These are phyloP conservation scores for Doris montereyensis DNA, from an alignment of 2,888 invertebrate genomes.

Conservation along the genomic window DNA sequence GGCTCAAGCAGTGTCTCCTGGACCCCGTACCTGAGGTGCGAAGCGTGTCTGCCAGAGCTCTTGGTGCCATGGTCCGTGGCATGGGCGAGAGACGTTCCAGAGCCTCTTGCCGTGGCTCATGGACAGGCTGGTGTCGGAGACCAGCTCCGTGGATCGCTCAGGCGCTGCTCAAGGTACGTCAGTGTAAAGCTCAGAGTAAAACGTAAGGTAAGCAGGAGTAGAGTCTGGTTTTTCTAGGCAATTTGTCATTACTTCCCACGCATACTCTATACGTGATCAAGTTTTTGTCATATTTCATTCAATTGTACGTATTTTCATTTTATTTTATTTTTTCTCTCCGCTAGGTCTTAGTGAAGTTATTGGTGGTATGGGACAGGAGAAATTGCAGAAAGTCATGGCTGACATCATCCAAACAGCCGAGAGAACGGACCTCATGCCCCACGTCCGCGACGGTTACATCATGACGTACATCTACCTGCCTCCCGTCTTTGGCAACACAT, in stretches of 20 bases:
- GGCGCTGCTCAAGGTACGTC: slow-evolving; percentile 71
- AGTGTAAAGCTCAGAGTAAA: not conserved
- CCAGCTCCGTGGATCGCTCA: slow-evolving; percentile 86
- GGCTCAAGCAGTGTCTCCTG: slow-evolving; percentile 92
- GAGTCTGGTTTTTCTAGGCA: no score
- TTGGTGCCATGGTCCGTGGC: slow-evolving; percentile 97
- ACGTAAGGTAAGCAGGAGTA: no score
- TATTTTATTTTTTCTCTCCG: slow-evolving; percentile 12
- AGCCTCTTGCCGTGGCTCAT: slow-evolving; percentile 98
- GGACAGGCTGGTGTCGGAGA: slow-evolving; percentile 96
- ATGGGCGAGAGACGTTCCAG: slow-evolving; percentile 97
- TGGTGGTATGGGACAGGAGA: slow-evolving; percentile 94
- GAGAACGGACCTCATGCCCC: slow-evolving; percentile 82
- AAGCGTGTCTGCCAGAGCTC: slow-evolving; percentile 93
- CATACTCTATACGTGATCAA: not conserved
- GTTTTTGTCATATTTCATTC: not conserved
- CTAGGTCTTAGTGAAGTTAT: slow-evolving; percentile 93
- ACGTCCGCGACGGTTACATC: slow-evolving; percentile 99
- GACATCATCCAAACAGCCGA: slow-evolving; percentile 96
- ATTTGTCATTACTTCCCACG: no score
- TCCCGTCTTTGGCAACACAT: slow-evolving; percentile 94
- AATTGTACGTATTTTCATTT: no score
- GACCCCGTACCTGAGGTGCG: slow-evolving; percentile 99
- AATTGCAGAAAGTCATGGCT: slow-evolving; percentile 96
- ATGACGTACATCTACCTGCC: slow-evolving; percentile 99